Percentiles rank a stretch among this genome's conserved stretches.
phyloP scores from a whole-genome alignment of 2,113 vertebrate species.

The Dipodomys merriami region DNA sequence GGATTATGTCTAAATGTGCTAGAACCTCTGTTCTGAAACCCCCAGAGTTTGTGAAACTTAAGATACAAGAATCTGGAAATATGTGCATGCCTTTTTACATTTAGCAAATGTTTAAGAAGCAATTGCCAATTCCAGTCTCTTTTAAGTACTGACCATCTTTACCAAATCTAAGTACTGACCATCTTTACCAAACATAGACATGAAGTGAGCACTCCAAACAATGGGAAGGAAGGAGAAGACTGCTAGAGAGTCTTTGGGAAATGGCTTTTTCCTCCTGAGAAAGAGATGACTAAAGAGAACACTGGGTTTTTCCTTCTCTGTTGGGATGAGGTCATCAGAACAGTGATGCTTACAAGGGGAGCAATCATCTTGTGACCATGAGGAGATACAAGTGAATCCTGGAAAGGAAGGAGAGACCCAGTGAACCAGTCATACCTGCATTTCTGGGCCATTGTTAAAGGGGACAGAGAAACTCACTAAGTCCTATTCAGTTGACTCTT shows the following conservation, averaged over 20 bases:
- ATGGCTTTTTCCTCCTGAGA: not conserved
- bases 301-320: not conserved
- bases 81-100: not conserved
- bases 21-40: not conserved
- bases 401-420: not conserved
- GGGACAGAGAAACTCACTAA: not conserved
- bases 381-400: not conserved
- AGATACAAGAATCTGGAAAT: not conserved
- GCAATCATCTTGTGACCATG: not conserved
- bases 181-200: not conserved
- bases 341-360: not conserved
- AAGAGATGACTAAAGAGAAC: not conserved
- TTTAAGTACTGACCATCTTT: not conserved
- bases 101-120: not conserved
- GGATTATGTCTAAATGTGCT: constrained; percentile 18
- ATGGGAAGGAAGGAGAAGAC: not conserved
- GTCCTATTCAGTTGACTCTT: not conserved
- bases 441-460: not conserved
- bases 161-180: not conserved
- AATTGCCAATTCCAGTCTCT: not conserved
- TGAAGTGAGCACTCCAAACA: not conserved
- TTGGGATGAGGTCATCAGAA: not conserved
- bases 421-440: not conserved
- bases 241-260: not conserved
- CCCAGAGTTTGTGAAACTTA: constrained; percentile 21